Evolutionary conservation across 2,113 vertebrate species (phyloP).

Genomic region (Festucalex cinctus): DNA sequence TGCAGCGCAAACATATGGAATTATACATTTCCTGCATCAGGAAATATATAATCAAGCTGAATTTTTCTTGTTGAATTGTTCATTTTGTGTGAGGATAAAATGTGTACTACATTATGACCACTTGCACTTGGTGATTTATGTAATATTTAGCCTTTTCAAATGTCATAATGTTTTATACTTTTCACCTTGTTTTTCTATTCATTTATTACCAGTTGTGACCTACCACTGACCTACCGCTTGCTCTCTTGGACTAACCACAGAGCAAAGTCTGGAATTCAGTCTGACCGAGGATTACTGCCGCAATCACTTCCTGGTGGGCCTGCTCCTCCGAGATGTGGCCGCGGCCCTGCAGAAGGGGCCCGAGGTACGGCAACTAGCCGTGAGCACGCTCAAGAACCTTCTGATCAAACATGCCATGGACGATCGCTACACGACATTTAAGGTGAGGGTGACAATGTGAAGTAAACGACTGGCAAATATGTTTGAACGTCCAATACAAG

Average conservation of each 20-base stretch:
- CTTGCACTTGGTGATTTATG: background rate
- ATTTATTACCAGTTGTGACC: background rate
- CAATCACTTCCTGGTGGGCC: conserved; percentile 92
- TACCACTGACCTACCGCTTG: background rate
- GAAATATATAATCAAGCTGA: conserved; percentile 3
- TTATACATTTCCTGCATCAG: background rate
- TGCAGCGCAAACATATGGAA: background rate
- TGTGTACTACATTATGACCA: background rate
- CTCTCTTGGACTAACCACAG: conserved; percentile 66
- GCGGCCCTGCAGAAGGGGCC: conserved; percentile 84
- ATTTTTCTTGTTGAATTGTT: background rate
- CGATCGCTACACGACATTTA: conserved; percentile 81
- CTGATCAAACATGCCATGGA: conserved; percentile 94
- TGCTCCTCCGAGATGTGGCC: conserved; percentile 87
- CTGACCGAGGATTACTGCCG: conserved; percentile 93
- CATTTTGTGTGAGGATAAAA: background rate
- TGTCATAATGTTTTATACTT: too few species aligned
- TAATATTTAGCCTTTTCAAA: background rate
- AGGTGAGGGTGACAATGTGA: conserved; percentile 38
- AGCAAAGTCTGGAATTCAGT: conserved; percentile 88
- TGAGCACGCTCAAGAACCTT: conserved; percentile 87
- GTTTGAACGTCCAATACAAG: too few species aligned
- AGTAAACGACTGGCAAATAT: too few species aligned
- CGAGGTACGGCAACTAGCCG: conserved; percentile 84
- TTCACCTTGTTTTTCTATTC: background rate